phyloP scores from a whole-genome alignment of 2,888 invertebrate species.

The Apomyelois bistriatella region DNA sequence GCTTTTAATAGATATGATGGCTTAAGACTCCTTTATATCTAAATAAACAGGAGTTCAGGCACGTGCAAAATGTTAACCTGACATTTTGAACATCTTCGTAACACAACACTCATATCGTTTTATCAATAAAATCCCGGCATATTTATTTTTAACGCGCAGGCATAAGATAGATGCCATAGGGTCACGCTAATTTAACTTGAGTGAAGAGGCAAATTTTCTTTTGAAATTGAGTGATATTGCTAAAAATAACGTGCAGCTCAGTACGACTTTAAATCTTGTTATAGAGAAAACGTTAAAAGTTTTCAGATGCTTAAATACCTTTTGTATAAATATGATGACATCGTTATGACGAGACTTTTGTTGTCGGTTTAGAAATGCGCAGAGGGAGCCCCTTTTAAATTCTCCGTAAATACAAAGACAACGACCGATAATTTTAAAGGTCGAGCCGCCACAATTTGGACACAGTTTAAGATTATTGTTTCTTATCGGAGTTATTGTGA shows the following conservation, averaged over 20 bases:
- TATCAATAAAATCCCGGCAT: conserved; percentile 23
- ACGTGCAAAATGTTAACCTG: conserved; percentile 52
- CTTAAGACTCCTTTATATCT: conserved; percentile 58
- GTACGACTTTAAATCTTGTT: background rate
- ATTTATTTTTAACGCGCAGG: conserved; percentile 32
- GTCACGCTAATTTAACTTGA: conserved; percentile 19
- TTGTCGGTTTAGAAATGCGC: conserved; percentile 8
- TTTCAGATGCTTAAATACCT: conserved; percentile 7
- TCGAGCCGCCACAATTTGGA: conserved; percentile 34
- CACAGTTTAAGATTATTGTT: conserved; percentile 43
- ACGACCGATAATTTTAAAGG: conserved; percentile 66
- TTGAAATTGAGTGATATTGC: background rate
- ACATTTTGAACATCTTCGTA: conserved; percentile 37
- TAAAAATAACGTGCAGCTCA: background rate
- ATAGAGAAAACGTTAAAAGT: conserved; percentile 1
- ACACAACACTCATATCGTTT: conserved; percentile 23
- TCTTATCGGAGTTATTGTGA: conserved; percentile 49
- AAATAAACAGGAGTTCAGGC: conserved; percentile 47
- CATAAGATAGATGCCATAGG: conserved; percentile 27
- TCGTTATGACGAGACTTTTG: conserved; percentile 20
- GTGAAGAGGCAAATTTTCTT: background rate
- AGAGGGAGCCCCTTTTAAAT: conserved; percentile 32
- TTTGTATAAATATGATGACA: conserved; percentile 10
- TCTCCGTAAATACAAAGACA: conserved; percentile 55
- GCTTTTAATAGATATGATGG: conserved; percentile 71